phyloP scores from a whole-genome alignment of 2,113 vertebrate genomes.

The Tachysurus vachellii region DNA sequence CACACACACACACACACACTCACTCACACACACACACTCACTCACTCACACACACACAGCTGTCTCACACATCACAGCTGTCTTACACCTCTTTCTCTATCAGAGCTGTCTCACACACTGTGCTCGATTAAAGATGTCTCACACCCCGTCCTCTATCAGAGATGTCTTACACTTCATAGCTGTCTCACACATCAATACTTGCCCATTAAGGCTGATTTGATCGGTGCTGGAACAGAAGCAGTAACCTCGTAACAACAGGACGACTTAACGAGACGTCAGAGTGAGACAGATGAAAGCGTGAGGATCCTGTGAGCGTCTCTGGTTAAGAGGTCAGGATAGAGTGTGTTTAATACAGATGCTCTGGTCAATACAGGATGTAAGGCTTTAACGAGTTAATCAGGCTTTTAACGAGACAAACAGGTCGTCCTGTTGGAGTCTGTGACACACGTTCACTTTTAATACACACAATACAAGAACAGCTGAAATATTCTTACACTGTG shows the following conservation, averaged over 20 bases:
- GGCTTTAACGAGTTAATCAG: constrained; percentile 76
- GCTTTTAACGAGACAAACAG: constrained; percentile 64
- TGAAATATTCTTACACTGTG: background rate
- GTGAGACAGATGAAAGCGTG: constrained; percentile 7
- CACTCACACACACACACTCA: too few relatives aligned
- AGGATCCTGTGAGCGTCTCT: constrained; percentile 2
- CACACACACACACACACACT: too few relatives aligned
- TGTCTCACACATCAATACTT: constrained; percentile 3
- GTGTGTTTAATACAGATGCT: background rate
- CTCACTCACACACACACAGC: too few relatives aligned
- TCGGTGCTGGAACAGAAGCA: constrained; percentile 12
- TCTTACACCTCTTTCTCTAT: constrained; percentile 5
- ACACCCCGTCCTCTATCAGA: background rate
- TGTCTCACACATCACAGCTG: background rate
- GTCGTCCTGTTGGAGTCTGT: background rate
- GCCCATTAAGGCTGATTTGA: constrained; percentile 18
- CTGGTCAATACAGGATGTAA: constrained; percentile 67
- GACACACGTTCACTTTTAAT: background rate
- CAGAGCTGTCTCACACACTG: background rate
- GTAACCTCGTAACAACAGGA: background rate
- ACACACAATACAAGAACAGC: background rate
- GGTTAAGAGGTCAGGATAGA: constrained; percentile 35
- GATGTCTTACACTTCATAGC: too few relatives aligned
- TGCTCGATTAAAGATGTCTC: too few relatives aligned
- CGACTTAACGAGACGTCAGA: constrained; percentile 20